A percentile compares a stretch with the other conserved stretches of the same genome.
Evolutionary conservation across 2,797 vertebrate genomes (phyloP).

Genomic region (Poecilia velifera): DNA sequence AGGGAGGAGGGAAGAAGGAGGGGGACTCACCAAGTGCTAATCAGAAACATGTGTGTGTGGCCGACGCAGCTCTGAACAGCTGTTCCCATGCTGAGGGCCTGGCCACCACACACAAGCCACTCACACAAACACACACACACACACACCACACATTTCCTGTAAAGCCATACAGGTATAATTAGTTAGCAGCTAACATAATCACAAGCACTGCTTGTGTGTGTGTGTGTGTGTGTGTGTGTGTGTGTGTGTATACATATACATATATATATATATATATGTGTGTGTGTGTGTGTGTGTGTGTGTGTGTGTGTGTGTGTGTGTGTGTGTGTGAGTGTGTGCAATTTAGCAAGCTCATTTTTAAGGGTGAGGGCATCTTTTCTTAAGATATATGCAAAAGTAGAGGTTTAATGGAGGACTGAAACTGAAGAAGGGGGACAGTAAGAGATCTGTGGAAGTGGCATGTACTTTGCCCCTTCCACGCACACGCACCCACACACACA

Average conservation of each 20-base stretch:
- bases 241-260: no score
- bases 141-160: conserved; percentile 15
- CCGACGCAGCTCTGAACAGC: conserved; percentile 74
- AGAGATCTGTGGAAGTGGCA: conserved; percentile 23
- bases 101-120: conserved; percentile 53
- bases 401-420: neutral
- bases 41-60: conserved; percentile 84
- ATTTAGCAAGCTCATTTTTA: neutral
- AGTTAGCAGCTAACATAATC: conserved; percentile 31
- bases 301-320: no score
- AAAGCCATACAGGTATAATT: conserved; percentile 46
- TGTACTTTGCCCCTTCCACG: conserved; percentile 21
- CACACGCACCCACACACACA: no score
- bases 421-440: neutral
- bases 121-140: conserved; percentile 31
- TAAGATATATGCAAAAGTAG: neutral
- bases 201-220: neutral
- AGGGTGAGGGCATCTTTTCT: neutral
- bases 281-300: no score
- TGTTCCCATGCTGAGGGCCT: conserved; percentile 75
- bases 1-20: conserved; percentile 46
- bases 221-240: neutral
- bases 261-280: neutral
- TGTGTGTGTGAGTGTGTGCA: no score
- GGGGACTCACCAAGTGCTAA: conserved; percentile 82